Evolutionary conservation across 92 coral and sea anemone genomes (phyloP).

Genomic region (Pocillopora grandis): DNA sequence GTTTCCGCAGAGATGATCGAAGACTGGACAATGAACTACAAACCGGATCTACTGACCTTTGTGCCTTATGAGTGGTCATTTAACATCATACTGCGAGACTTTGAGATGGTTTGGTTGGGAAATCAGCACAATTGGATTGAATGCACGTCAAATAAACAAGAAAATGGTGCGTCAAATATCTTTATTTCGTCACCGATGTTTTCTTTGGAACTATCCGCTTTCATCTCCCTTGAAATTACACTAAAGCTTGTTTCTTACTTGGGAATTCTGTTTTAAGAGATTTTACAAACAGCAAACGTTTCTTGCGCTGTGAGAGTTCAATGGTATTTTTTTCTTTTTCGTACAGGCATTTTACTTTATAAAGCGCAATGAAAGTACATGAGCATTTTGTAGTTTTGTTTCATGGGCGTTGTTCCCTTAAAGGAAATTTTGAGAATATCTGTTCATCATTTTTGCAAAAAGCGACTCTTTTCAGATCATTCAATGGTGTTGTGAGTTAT

Average conservation of each 20-base stretch:
- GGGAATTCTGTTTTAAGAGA: no score
- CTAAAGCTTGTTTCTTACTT: no score
- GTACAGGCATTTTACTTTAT: no score
- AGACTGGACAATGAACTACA: slow-evolving; percentile 92
- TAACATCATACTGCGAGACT: slow-evolving; percentile 86
- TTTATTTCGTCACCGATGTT: neutral
- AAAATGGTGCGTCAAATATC: slow-evolving; percentile 66
- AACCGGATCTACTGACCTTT: slow-evolving; percentile 88
- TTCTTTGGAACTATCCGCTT: no score
- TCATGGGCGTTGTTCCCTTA: no score
- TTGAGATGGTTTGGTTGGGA: slow-evolving; percentile 99
- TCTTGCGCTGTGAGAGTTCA: no score
- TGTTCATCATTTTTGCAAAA: no score
- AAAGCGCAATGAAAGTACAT: no score
- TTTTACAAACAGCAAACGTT: no score
- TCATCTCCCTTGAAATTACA: neutral
- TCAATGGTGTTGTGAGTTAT: neutral
- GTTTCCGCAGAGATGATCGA: slow-evolving; percentile 71
- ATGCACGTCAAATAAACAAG: slow-evolving; percentile 83
- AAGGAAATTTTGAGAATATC: no score
- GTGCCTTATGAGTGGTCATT: slow-evolving; percentile 98
- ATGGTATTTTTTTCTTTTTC: no score
- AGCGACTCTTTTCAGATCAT: neutral
- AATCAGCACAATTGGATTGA: slow-evolving; percentile 96
- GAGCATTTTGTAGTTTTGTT: no score